A percentile compares a stretch with the other conserved stretches of the same genome.
Evolutionary conservation across 1,140 invertebrate genomes (phyloP).

Genomic region (Drosophila sucinea): DNA sequence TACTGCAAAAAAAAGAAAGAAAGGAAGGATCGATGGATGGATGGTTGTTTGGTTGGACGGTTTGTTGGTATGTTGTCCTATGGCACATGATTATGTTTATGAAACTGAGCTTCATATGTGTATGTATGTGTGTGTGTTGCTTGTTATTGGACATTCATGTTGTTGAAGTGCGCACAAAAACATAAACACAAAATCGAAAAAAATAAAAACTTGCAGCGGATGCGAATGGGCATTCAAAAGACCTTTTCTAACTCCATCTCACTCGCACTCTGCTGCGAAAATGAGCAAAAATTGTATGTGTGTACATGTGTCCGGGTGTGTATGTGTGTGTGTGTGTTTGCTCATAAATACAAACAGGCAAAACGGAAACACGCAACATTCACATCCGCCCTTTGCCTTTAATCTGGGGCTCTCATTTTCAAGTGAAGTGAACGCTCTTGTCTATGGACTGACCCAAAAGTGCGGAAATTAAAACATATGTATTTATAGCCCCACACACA

Average conservation of each 20-base stretch:
- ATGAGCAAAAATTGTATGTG: conserved; percentile 18
- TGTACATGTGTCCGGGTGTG: conserved; percentile 6
- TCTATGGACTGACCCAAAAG: conserved; percentile 73
- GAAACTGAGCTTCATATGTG: conserved; percentile 30
- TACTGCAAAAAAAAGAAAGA: conserved; percentile 49
- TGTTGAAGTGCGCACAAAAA: conserved; percentile 73
- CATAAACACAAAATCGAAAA: conserved; percentile 77
- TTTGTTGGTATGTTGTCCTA: conserved; percentile 39
- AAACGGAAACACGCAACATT: conserved; percentile 65
- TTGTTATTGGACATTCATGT: conserved; percentile 61
- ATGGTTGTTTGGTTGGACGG: conserved; percentile 26
- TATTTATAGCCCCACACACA: conserved; percentile 77
- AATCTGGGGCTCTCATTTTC: conserved; percentile 63
- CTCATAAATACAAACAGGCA: conserved; percentile 62
- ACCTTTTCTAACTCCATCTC: conserved; percentile 14
- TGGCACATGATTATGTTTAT: conserved; percentile 75
- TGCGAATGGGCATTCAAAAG: conserved; percentile 44
- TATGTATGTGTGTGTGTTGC: conserved; percentile 22
- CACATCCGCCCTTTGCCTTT: conserved; percentile 73
- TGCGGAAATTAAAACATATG: conserved; percentile 82
- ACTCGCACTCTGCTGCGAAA: conserved; percentile 17
- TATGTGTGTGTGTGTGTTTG: conserved; percentile 25
- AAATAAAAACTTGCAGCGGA: conserved; percentile 69
- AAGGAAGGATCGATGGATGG: conserved; percentile 53
- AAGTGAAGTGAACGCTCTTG: conserved; percentile 21